phyloP scores from a whole-genome alignment of 1,140 invertebrate species.

The Archivesica marissinica region DNA sequence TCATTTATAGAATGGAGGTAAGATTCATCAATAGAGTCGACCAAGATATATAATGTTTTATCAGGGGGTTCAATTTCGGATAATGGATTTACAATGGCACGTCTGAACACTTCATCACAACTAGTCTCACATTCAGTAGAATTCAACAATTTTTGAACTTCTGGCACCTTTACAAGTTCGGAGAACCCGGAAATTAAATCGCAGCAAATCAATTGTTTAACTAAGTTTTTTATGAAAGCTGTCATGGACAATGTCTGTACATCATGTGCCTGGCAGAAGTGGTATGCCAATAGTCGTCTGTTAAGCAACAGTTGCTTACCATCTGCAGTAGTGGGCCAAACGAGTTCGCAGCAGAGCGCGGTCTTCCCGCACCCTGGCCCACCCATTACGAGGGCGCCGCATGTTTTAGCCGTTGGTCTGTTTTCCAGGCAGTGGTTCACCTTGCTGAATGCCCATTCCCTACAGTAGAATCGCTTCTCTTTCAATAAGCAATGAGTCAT shows the following conservation, averaged over 20 bases:
- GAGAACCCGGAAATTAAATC: slow-evolving; percentile 87
- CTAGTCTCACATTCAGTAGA: slow-evolving; percentile 82
- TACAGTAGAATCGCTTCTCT: slow-evolving; percentile 87
- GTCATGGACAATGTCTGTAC: slow-evolving; percentile 89
- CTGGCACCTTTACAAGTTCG: slow-evolving; percentile 71
- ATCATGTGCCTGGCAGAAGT: slow-evolving; percentile 85
- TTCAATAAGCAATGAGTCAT: slow-evolving; percentile 79
- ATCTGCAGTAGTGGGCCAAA: slow-evolving; percentile 88
- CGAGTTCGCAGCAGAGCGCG: slow-evolving; percentile 92
- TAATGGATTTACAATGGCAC: slow-evolving; percentile 90
- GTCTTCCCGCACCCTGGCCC: slow-evolving; percentile 94
- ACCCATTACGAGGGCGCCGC: slow-evolving; percentile 93
- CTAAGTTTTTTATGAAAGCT: slow-evolving; percentile 92
- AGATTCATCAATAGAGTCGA: slow-evolving; percentile 96
- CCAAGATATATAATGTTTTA: slow-evolving; percentile 92
- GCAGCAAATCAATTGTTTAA: slow-evolving; percentile 90
- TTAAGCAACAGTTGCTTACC: slow-evolving; percentile 78
- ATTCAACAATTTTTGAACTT: slow-evolving; percentile 72
- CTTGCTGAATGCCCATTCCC: slow-evolving; percentile 98
- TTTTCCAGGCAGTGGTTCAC: slow-evolving; percentile 94
- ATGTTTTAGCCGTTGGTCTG: slow-evolving; percentile 84
- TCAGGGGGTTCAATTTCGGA: slow-evolving; percentile 92
- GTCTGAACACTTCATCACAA: slow-evolving; percentile 95
- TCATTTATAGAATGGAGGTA: slow-evolving; percentile 78
- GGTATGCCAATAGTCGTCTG: slow-evolving; percentile 79